Evolutionary conservation across 2,113 vertebrate genomes (phyloP), one percentile per base, ranked within the genome.

Genomic region (Puffinus mauretanicus): DNA sequence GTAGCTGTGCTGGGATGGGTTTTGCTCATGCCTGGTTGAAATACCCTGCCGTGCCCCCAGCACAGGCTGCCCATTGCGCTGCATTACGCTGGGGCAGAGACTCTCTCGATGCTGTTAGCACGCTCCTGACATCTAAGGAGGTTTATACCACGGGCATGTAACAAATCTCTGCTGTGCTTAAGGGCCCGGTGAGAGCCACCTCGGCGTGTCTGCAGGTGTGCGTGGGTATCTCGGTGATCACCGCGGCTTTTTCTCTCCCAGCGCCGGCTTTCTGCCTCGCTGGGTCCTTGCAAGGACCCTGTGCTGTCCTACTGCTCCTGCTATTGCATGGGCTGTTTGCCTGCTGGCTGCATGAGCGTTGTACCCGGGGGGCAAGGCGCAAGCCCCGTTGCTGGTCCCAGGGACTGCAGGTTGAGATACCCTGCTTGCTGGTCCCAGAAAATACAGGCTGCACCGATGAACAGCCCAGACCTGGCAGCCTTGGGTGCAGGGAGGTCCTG

Each of bases 31-130:
- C 14, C 24, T 73, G 40, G 25, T 7, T 78, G 60, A 46, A 75
- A 58, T 27, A 46, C 8, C 18, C n/a, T 1, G 9, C 3, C 7
- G 54, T 60, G 17, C 54, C 15, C 17, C 16, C 24, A 10, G 26
- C 51, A 9, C 1, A 2, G 58, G 52, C 40, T 38, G 46, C 19
- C n/a, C 25, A 1, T 36, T 6, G 16, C 1, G 1, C 16, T 30
- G 44, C 8, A 0, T 27, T 19, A 16, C 0, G 1, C 10, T 19
- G 49, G 29, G 49, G n/a, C 46, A n/a, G 51, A 38, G 51, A 8
- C 22, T 13, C 32, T 34, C 36, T 21, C 1, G 1, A 17, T 24
- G 47, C 47, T 62, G 46, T 27, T 15, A 29, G 30, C 38, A 5
- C 0, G 3, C 21, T 67, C 62, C 62, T 47, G 64, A 10, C 22